Percentiles rank a stretch among this genome's conserved stretches.
phyloP scores from a whole-genome alignment of 1,140 invertebrate species.

The Heliconius congener region DNA sequence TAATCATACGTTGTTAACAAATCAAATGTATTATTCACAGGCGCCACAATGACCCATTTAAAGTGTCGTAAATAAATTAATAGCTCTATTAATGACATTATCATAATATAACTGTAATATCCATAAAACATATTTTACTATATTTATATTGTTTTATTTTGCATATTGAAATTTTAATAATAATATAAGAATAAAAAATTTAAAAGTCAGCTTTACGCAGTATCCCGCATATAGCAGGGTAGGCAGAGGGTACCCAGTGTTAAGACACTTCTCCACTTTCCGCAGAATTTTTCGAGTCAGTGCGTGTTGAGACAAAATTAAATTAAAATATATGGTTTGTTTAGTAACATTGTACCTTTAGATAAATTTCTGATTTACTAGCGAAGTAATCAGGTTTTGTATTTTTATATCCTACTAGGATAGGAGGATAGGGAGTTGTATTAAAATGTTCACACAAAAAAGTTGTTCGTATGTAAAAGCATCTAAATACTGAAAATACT shows the following conservation, averaged over 20 bases:
- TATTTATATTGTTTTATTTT: conserved; percentile 6
- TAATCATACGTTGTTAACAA: conserved; percentile 38
- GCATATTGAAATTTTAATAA: background rate
- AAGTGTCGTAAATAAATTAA: conserved; percentile 39
- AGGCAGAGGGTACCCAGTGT: too few relatives aligned
- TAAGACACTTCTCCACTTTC: too few relatives aligned
- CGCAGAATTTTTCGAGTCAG: too few relatives aligned
- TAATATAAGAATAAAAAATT: background rate
- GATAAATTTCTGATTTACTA: too few relatives aligned
- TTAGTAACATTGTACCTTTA: too few relatives aligned
- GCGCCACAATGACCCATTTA: conserved; percentile 32
- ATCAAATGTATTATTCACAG: conserved; percentile 37
- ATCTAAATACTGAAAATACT: background rate
- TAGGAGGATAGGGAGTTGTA: too few relatives aligned
- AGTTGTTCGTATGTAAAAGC: background rate
- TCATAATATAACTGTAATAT: conserved; percentile 23
- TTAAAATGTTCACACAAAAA: background rate
- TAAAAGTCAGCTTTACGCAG: too few relatives aligned
- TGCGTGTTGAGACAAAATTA: too few relatives aligned
- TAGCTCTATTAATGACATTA: conserved; percentile 29
- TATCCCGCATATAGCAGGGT: too few relatives aligned
- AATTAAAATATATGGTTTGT: too few relatives aligned
- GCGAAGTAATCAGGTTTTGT: too few relatives aligned
- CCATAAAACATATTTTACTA: conserved; percentile 6
- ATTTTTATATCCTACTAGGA: too few relatives aligned